Evolutionary conservation across 23 tunicate genomes (phyloP), one percentile per base, ranked within the genome.

Genomic region (Oikopleura vanhoeffeni): DNA sequence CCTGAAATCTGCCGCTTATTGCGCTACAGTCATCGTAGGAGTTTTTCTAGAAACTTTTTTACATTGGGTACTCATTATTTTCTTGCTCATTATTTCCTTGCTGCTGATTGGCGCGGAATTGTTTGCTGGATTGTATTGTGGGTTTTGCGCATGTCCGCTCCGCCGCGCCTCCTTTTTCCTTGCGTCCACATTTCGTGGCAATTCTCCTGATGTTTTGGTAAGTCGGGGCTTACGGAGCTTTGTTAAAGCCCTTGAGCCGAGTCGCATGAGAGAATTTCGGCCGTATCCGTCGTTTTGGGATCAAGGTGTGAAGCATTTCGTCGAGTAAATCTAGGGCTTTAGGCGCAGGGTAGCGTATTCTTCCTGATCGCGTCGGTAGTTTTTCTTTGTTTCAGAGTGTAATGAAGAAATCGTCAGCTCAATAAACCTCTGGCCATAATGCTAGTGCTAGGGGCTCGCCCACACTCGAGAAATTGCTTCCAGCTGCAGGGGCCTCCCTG

Each of bases 161-260:
- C 84, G 89, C 84, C 77, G 87, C 75, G 76, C 85, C 90, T 77
- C 77, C 57, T 84, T 83, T 58, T 91, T 91, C 41, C 97, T n/a
- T n/a, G n/a, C n/a, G n/a, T 91, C 97, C 97, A 91, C 97, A 91
- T 91, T 49, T 91, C 97, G 57, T 91, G 97, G 86, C 97, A 91
- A 75, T 91, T n/a, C n/a, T n/a, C 97, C 40, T 91, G 97, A 89
- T 91, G 89, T 58, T 85, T 91, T 18, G 97, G 97, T 30, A 91
- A 87, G 2, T 91, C 87, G 60, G 40, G 83, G 60, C 33, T 3
- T 28, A 2, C 57, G 2, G n/a, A 8, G 33, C n/a, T 67, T 42
- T 58, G 36, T 40, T 38, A 27, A 38, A 40, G 30, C 40, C 40
- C 30, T 24, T 40, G 4, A 91, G 84, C 97, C 97, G n/a, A 91